phyloP scores from a whole-genome alignment of 2,113 vertebrate genomes.

The Phalacrocorax pelagicus region DNA sequence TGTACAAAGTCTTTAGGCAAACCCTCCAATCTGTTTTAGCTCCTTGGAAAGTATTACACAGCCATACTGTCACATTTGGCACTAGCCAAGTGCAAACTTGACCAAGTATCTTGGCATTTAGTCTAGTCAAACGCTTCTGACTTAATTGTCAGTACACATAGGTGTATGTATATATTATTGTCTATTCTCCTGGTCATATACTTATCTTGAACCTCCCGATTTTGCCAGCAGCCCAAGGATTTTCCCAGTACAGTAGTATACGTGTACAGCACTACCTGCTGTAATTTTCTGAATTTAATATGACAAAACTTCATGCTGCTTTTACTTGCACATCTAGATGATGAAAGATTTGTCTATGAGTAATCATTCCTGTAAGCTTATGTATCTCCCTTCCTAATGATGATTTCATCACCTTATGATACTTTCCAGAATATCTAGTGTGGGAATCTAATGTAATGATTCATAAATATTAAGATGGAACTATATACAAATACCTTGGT shows the following conservation, averaged over 20 bases:
- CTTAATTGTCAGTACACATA: not conserved
- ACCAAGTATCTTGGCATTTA: not conserved
- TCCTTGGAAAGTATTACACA: not conserved
- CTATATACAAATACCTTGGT: not conserved
- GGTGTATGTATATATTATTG: not conserved
- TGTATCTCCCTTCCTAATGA: not conserved
- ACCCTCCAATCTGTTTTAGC: not conserved
- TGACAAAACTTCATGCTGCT: not conserved
- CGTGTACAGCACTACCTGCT: not conserved
- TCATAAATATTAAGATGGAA: not conserved
- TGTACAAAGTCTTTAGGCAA: not conserved
- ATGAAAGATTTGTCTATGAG: not conserved
- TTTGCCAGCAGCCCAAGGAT: not conserved
- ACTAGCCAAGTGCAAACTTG: not conserved
- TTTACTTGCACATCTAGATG: not conserved
- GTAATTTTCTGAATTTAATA: not conserved
- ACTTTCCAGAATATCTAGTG: not conserved
- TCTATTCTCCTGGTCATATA: not conserved
- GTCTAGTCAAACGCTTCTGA: not conserved
- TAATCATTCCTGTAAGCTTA: not conserved
- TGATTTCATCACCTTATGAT: not conserved
- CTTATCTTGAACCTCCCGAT: not conserved
- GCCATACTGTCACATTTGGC: not conserved
- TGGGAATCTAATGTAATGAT: not conserved
- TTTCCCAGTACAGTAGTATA: not conserved